Evolutionary conservation across 2,113 vertebrate genomes (phyloP).

Genomic region (Hyla sarda): DNA sequence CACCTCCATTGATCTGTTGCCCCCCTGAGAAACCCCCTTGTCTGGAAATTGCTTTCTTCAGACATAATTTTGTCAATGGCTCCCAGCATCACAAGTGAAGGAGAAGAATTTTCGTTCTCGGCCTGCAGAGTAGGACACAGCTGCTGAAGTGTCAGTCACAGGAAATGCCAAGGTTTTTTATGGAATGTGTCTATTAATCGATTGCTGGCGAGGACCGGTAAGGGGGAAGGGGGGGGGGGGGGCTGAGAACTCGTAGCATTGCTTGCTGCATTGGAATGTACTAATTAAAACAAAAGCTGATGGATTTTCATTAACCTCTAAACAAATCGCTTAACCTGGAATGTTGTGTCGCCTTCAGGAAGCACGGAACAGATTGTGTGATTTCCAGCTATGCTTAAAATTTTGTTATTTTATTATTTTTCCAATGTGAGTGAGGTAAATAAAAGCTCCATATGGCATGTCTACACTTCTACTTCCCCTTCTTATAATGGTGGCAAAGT

Average conservation of each 20-base stretch:
- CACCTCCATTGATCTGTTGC: background rate
- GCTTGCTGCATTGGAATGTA: constrained; percentile 12
- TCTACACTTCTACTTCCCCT: background rate
- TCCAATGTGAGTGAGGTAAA: background rate
- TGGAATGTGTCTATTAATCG: background rate
- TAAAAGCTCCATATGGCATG: background rate
- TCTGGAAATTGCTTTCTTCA: background rate
- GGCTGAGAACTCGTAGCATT: background rate
- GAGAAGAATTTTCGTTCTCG: background rate
- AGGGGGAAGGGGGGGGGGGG: too few species aligned
- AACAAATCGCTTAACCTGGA: background rate
- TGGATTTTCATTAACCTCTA: constrained; percentile 1
- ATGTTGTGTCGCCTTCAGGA: background rate
- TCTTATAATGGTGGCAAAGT: too few species aligned
- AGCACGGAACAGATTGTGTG: background rate
- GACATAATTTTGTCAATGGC: background rate
- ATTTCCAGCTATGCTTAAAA: background rate
- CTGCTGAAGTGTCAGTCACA: background rate
- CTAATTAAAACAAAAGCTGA: background rate
- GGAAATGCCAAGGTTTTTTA: constrained; percentile 29
- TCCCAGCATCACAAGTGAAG: background rate
- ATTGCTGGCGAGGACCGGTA: background rate
- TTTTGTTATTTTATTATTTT: background rate
- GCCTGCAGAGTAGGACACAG: background rate
- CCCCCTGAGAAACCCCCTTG: background rate